Base-by-base conservation (phyloP, 30 jellyfish, hydroid and myxozoan species). In the Aurelia aurita region DNA sequence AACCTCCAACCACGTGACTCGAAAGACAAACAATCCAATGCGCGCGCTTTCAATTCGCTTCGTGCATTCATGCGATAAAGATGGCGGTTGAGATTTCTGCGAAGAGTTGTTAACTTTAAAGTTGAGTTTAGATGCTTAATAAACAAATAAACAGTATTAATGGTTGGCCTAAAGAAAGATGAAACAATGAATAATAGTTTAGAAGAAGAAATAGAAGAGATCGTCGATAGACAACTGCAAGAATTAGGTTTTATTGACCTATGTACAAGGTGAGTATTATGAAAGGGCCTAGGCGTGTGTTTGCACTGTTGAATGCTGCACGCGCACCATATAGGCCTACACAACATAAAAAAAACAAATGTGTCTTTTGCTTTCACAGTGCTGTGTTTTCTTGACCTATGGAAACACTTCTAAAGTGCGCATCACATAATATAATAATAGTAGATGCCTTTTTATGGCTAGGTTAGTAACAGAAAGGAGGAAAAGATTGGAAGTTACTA, bases 141-240 rank as follows among this genome's bases (percentile, higher is more conserved):
- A 5, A 55, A 22, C 11, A 55, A 55, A n/a, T 19, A 32, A 0
- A 23, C 23, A 49, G 69, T 43, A 70, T 47, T 59, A n/a, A 27
- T 67, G 77, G 79, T 53, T 25, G 78, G 43, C 27, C 22, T 44
- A 22, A 67, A 29, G 55, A 69, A 32, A 63, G 85, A 68, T 1
- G 78, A 20, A 18, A 55, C 21, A 16, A 69, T 83, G 86, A 45
- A 84, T 58, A 85, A 77, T 39, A 31, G 53, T 13, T 61, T 90
- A 15, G 95, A 77, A 58, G 88, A 63, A 10, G 91, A 90, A 45
- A 67, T 82, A 16, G 91, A 90, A 80, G 91, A 73, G 59, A 90
- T 90, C 53, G 90, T 90, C 25, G 92, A 90, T 74, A 74, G 60
- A 69, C 95, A 90, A 76, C 61, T 90, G 63, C 91, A 83, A 62